phyloP scores from a whole-genome alignment of 2,797 vertebrate species.

The Bufotes viridis region DNA sequence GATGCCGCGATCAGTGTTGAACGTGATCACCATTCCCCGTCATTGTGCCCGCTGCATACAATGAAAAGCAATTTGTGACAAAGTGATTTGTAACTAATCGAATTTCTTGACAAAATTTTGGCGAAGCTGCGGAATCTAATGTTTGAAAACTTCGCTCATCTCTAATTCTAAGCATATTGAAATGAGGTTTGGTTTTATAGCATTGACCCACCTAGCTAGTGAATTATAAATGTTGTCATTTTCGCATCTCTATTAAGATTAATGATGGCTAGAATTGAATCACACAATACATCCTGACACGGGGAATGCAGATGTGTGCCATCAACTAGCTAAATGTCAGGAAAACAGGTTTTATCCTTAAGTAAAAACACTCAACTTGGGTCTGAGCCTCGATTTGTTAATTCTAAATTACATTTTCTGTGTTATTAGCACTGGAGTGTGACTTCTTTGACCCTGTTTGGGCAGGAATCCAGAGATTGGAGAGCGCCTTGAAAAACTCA shows the following conservation, averaged over 20 bases:
- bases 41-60: no score
- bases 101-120: no score
- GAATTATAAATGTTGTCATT: conserved; percentile 53
- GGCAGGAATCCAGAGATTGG: conserved; percentile 61
- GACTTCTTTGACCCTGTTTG: conserved; percentile 65
- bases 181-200: conserved; percentile 23
- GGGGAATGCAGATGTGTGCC: conserved; percentile 34
- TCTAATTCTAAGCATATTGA: neutral
- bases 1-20: no score
- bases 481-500: conserved; percentile 59
- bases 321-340: conserved; percentile 52
- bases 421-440: conserved; percentile 63
- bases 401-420: conserved; percentile 64
- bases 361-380: conserved; percentile 52
- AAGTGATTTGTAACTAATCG: no score
- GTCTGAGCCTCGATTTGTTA: conserved; percentile 64
- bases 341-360: conserved; percentile 54
- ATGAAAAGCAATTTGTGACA: no score
- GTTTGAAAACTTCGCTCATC: no score
- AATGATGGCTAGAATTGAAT: conserved; percentile 49
- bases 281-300: conserved; percentile 24
- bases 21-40: no score
- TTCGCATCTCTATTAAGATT: conserved; percentile 46
- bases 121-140: no score
- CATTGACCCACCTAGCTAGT: conserved; percentile 9